These are phyloP conservation scores for Pomacea canaliculata DNA, from an alignment of 2,888 invertebrate species.

Conservation along the genomic window DNA sequence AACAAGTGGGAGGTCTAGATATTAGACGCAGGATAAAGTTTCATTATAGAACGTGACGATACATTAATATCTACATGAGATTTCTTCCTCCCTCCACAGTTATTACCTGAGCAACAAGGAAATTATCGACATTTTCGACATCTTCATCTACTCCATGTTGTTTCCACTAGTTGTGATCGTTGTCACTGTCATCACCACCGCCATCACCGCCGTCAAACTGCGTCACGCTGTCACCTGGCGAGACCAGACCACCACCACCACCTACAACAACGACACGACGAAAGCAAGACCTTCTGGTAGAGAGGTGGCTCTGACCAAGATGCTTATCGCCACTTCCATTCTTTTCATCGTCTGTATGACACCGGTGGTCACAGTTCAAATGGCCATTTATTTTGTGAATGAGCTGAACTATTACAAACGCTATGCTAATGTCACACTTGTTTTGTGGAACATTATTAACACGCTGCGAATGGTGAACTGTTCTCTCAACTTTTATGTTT, in stretches of 20 bases:
- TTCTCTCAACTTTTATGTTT: constrained; percentile 8
- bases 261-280: neutral
- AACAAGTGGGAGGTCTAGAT: too few relatives aligned
- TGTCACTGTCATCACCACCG: neutral
- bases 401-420: neutral
- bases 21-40: too few relatives aligned
- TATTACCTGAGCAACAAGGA: neutral
- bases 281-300: too few relatives aligned
- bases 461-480: neutral
- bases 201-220: constrained; percentile 2
- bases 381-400: neutral
- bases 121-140: neutral
- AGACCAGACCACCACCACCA: neutral
- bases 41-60: too few relatives aligned
- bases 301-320: constrained; percentile 13
- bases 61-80: too few relatives aligned
- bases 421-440: neutral
- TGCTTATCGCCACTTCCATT: constrained; percentile 14
- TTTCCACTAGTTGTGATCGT: neutral
- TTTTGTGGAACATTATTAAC: neutral
- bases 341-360: constrained; percentile 3
- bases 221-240: neutral
- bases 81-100: neutral
- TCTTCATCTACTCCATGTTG: neutral
- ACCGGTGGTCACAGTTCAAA: constrained; percentile 2